These are phyloP conservation scores for Blastobasis adustella DNA, from an alignment of 2,888 invertebrate genomes.

Conservation along the genomic window DNA sequence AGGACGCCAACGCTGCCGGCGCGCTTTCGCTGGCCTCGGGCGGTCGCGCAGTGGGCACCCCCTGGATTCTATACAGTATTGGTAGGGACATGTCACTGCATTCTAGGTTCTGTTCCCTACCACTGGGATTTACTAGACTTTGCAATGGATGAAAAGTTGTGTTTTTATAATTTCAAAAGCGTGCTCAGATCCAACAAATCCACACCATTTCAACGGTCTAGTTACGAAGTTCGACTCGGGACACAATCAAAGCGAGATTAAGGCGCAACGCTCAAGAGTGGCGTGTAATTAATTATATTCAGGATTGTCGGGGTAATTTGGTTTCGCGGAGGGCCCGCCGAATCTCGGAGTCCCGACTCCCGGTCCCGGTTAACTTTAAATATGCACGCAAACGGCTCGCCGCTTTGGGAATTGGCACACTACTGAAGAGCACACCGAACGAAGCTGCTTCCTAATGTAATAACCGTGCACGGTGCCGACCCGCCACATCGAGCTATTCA, in stretches of 20 bases:
- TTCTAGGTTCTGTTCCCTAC: too few species aligned
- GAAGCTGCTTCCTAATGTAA: conserved; percentile 21
- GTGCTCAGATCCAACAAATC: too few species aligned
- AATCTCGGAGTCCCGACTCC: conserved; percentile 22
- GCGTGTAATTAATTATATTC: conserved; percentile 29
- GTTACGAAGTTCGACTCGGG: too few species aligned
- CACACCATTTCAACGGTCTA: too few species aligned
- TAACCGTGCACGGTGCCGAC: too few species aligned
- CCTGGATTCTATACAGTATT: conserved; percentile 4
- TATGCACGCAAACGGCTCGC: conserved; percentile 47
- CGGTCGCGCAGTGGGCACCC: conserved; percentile 6
- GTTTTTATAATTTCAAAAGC: too few species aligned
- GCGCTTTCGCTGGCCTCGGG: conserved; percentile 17
- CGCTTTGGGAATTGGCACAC: conserved; percentile 38
- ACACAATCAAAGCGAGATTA: too few species aligned
- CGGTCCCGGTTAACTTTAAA: conserved; percentile 29
- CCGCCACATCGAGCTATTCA: too few species aligned
- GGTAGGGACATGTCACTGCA: too few species aligned
- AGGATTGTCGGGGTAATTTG: conserved; percentile 27
- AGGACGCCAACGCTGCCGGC: conserved; percentile 27
- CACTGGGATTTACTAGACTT: too few species aligned
- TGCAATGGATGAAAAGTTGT: too few species aligned
- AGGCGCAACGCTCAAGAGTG: conserved; percentile 9
- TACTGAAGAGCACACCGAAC: conserved; percentile 37
- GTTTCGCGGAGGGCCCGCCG: conserved; percentile 15